These are phyloP conservation scores for Hyla sarda DNA, from an alignment of 2,113 vertebrate species.

Conservation along the genomic window DNA sequence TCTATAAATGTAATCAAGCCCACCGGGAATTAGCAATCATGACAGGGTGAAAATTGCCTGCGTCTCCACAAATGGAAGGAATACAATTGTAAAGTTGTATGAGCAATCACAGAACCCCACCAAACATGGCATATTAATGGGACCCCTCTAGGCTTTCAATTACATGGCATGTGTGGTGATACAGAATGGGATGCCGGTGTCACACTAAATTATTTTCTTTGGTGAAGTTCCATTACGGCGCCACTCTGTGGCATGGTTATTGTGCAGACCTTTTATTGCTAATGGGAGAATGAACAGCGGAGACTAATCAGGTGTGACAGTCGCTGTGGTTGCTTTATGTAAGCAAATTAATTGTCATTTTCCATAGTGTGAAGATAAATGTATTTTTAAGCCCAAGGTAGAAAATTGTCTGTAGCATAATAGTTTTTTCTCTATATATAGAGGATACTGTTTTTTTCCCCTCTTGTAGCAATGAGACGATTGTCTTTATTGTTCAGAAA, in stretches of 20 bases:
- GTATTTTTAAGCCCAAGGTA: conserved; percentile 12
- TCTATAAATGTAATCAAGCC: conserved; percentile 66
- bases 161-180: conserved; percentile 63
- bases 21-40: conserved; percentile 60
- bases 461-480: not conserved
- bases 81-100: conserved; percentile 57
- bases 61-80: conserved; percentile 56
- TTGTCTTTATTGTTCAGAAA: not conserved
- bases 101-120: conserved; percentile 63
- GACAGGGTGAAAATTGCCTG: conserved; percentile 64
- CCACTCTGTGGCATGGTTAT: conserved; percentile 65
- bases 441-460: not conserved
- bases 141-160: conserved; percentile 61
- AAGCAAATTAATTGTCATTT: conserved; percentile 65
- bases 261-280: conserved; percentile 65
- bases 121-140: conserved; percentile 66
- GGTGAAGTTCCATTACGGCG: conserved; percentile 64
- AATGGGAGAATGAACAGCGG: conserved; percentile 64
- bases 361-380: conserved; percentile 54
- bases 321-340: conserved; percentile 64
- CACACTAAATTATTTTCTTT: conserved; percentile 67
- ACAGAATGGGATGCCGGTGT: conserved; percentile 62
- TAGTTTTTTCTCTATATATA: not conserved
- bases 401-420: not conserved
- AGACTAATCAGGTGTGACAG: conserved; percentile 71